Conservation (phyloP, 2,113 vertebrate species). For the Erythrocercus mccallii region DNA sequence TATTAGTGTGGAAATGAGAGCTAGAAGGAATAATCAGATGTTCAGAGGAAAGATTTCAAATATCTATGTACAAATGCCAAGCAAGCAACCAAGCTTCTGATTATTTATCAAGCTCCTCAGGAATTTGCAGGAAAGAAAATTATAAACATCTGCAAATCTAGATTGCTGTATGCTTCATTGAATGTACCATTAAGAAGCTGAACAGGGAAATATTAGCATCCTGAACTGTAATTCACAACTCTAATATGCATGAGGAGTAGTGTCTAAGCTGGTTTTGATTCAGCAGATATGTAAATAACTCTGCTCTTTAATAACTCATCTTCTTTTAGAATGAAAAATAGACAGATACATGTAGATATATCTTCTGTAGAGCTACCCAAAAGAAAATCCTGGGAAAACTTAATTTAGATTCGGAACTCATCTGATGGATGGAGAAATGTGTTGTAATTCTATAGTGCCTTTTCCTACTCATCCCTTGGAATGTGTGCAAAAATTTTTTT, state of each 20-base stretch:
- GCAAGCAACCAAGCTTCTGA: neutral
- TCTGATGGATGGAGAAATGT: neutral
- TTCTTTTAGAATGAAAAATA: neutral
- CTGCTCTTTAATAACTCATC: neutral
- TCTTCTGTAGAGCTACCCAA: neutral
- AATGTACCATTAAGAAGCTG: neutral
- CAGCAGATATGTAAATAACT: neutral
- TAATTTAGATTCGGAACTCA: neutral
- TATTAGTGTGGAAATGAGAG: neutral
- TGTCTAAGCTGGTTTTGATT: neutral
- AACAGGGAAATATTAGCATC: neutral
- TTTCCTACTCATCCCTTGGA: neutral
- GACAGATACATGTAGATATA: neutral
- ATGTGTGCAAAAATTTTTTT: neutral
- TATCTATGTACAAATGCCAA: neutral
- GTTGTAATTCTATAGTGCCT: neutral
- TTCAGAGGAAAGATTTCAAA: neutral
- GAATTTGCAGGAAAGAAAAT: neutral
- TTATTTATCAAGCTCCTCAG: neutral
- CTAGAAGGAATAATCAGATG: neutral
- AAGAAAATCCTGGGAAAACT: neutral
- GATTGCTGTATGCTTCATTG: neutral
- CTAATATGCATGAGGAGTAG: neutral
- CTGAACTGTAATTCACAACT: neutral
- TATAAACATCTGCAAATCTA: neutral